phyloP scores from a whole-genome alignment of 2,113 vertebrate genomes.

The Percopsis transmontana region DNA sequence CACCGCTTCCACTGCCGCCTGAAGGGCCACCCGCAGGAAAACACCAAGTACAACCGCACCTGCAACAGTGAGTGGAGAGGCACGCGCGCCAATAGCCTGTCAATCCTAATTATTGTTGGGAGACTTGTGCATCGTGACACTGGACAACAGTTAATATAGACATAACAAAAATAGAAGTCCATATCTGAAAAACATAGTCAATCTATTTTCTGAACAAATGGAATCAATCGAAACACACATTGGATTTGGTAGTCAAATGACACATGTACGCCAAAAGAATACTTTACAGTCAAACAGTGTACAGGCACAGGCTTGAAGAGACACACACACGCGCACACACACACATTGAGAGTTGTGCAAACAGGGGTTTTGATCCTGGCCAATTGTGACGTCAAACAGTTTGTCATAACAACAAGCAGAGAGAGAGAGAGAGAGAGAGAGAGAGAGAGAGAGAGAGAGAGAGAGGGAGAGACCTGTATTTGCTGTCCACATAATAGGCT shows the following conservation, averaged over 20 bases:
- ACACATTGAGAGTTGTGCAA: not conserved
- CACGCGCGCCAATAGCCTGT: no score
- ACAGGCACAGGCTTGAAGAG: not conserved
- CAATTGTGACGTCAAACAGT: conserved; percentile 1
- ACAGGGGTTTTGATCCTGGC: not conserved
- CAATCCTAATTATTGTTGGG: not conserved
- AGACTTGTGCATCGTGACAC: no score
- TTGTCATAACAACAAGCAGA: not conserved
- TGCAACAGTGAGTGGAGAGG: conserved; percentile 87
- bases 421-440: no score
- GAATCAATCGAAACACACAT: no score
- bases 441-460: no score
- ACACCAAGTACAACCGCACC: conserved; percentile 90
- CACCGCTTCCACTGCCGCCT: conserved; percentile 92
- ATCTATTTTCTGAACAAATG: no score
- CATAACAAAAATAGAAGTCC: conserved; percentile 53
- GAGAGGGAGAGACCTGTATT: conserved; percentile 21
- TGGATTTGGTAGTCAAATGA: no score
- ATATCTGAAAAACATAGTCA: conserved; percentile 85
- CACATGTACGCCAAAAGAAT: no score
- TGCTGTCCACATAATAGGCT: not conserved
- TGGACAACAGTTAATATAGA: not conserved
- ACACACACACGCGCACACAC: conserved; percentile 9
- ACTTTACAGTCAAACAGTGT: no score
- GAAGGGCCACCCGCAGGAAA: conserved; percentile 91